Evolutionary conservation across 2,113 vertebrate species (phyloP).

Genomic region (Megaceryle torquata): DNA sequence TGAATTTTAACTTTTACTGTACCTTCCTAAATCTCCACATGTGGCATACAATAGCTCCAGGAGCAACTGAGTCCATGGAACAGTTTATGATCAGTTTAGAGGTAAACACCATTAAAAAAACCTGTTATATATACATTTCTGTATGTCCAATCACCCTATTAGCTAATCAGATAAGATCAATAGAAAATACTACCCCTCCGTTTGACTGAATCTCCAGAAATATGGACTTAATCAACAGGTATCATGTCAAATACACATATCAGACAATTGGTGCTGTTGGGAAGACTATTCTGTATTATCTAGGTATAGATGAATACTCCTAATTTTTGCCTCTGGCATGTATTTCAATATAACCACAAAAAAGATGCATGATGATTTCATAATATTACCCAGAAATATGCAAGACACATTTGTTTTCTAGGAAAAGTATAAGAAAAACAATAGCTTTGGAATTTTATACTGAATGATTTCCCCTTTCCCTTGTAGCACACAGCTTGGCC

Average conservation of each 20-base stretch:
- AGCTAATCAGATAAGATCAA: not conserved
- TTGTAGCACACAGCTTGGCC: not conserved
- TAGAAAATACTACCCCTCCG: not conserved
- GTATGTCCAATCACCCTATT: not conserved
- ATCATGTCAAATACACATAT: accelerated
- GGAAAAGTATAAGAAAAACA: not conserved
- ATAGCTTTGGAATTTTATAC: not conserved
- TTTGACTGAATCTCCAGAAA: not conserved
- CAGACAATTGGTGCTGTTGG: not conserved
- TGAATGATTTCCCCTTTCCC: not conserved
- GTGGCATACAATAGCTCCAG: not conserved
- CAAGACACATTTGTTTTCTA: not conserved
- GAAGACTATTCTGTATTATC: not conserved
- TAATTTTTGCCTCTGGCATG: not conserved
- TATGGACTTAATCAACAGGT: not conserved
- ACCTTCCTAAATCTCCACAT: not conserved
- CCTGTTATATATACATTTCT: not conserved
- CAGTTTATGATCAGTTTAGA: not conserved
- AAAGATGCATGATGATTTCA: not conserved
- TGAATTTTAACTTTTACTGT: not conserved
- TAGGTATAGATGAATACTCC: not conserved
- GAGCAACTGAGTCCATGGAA: not conserved
- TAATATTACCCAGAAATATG: not conserved
- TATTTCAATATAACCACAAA: not conserved
- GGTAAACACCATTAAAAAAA: not conserved